Conservation (phyloP, 1,140 invertebrate genomes). For the Habropoda laboriosa region DNA sequence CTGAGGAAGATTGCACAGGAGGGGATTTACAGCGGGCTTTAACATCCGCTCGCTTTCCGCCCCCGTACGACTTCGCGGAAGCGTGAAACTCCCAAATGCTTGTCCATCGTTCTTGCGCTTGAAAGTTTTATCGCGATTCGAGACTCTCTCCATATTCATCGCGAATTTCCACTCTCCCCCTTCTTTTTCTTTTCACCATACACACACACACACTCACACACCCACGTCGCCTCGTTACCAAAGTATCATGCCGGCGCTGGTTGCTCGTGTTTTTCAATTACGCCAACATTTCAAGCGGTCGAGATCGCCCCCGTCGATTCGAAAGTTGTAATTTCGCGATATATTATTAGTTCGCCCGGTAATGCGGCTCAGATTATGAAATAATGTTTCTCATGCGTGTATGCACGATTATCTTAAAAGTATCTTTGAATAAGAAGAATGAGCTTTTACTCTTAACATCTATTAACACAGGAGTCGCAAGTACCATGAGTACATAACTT, state of each 20-base stretch:
- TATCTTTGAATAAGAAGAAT: slow-evolving; percentile 67
- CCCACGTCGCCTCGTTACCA: too few relatives aligned
- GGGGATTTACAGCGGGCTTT: slow-evolving; percentile 60
- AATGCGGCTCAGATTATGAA: slow-evolving; percentile 47
- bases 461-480: slow-evolving; percentile 56
- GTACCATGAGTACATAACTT: slow-evolving; percentile 37
- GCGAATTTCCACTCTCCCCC: background rate
- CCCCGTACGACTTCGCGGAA: slow-evolving; percentile 64
- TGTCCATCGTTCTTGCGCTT: slow-evolving; percentile 26
- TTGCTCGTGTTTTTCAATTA: slow-evolving; percentile 38
- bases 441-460: slow-evolving; percentile 65
- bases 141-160: slow-evolving; percentile 43
- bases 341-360: slow-evolving; percentile 42
- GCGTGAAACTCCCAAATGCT: slow-evolving; percentile 53
- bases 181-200: background rate
- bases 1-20: slow-evolving; percentile 65
- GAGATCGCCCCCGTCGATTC: background rate
- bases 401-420: slow-evolving; percentile 57
- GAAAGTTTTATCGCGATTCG: slow-evolving; percentile 36
- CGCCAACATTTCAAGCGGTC: background rate
- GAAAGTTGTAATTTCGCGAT: slow-evolving; percentile 29
- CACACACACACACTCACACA: too few relatives aligned
- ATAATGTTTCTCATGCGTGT: slow-evolving; percentile 53
- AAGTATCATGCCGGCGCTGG: slow-evolving; percentile 9
- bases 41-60: slow-evolving; percentile 60